Evolutionary conservation across 2,113 vertebrate genomes (phyloP).

Genomic region (Scartelaos histophorus): DNA sequence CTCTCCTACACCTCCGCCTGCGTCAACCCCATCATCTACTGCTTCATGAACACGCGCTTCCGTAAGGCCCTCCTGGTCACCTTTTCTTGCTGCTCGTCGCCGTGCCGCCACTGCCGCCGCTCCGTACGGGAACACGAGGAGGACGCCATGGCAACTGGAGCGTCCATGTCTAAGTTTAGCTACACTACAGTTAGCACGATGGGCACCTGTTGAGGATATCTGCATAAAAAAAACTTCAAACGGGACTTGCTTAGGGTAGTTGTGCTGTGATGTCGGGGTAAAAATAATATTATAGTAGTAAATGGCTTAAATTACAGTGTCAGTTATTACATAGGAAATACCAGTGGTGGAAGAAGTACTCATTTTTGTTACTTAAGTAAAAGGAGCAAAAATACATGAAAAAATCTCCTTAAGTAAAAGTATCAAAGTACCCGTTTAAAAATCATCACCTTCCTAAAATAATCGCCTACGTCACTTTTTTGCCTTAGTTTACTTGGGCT

Average conservation of each 20-base stretch:
- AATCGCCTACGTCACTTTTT: too few relatives aligned
- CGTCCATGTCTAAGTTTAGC: slow-evolving; percentile 90
- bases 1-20: slow-evolving; percentile 89
- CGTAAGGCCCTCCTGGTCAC: slow-evolving; percentile 85
- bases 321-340: slow-evolving; percentile 37
- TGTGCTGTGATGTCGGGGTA: slow-evolving; percentile 4
- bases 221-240: slow-evolving; percentile 25
- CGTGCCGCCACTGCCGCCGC: slow-evolving; percentile 49
- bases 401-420: too few relatives aligned
- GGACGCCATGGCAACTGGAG: slow-evolving; percentile 76
- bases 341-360: not conserved
- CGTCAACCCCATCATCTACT: slow-evolving; percentile 94
- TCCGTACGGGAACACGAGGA: slow-evolving; percentile 76
- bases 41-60: slow-evolving; percentile 98
- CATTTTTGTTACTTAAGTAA: too few relatives aligned
- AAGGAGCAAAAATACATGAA: too few relatives aligned
- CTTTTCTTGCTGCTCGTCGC: slow-evolving; percentile 76
- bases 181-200: slow-evolving; percentile 94
- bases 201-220: slow-evolving; percentile 78
- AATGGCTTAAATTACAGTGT: not conserved
- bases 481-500: too few relatives aligned
- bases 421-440: too few relatives aligned
- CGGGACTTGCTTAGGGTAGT: slow-evolving; percentile 9
- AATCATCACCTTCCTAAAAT: too few relatives aligned
- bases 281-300: slow-evolving; percentile 30